Base-by-base conservation (phyloP, 2,113 vertebrate genomes). In the Danionella cerebrum region DNA sequence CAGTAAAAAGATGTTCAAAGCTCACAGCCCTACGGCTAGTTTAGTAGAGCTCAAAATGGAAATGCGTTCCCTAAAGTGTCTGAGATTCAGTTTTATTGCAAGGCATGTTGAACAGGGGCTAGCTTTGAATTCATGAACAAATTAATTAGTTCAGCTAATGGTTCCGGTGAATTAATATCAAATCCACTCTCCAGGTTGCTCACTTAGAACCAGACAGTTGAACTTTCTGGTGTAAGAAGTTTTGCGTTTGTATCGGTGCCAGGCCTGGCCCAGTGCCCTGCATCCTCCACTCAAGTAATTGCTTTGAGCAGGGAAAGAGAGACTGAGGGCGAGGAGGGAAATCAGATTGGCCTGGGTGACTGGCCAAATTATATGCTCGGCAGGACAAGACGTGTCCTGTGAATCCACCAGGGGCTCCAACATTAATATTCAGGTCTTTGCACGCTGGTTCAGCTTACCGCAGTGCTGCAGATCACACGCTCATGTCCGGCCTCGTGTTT, bases 341-440 rank as follows among this genome's bases (percentile, higher is more conserved):
- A 14, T 14, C 5, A 19, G 33, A 51, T 14, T 19, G 36, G 38
- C 8, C 19, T 45, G 35, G 51, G 38, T 11, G 63, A n/a, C 69
- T n/a, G 78, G 78, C 83, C 82, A 82, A 85, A 84, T 79, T 72
- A 82, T 79, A 69, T 35, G 69, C 81, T 80, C 77, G 77, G 79
- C 85, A 86, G 84, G 84, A 86, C 78, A 80, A 84, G 84, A 81
- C 83, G 83, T 76, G 85, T 87, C 84, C 84, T 67, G 72, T 80
- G 77, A 84, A 79, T 82, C 78, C 82, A 63, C 82, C 80, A 78
- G 80, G 84, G 78, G 60, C 73, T 66, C 29, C 44, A 53, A 67
- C 80, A 86, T 88, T 82, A 86, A 86, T 88, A 87, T 88, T 85
- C 78, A 86, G 84, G 79, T 66, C 66, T 69, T 53, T 52, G 48